Evolutionary conservation across 2,797 vertebrate species (phyloP).

Genomic region (Amazona ochrocephala): DNA sequence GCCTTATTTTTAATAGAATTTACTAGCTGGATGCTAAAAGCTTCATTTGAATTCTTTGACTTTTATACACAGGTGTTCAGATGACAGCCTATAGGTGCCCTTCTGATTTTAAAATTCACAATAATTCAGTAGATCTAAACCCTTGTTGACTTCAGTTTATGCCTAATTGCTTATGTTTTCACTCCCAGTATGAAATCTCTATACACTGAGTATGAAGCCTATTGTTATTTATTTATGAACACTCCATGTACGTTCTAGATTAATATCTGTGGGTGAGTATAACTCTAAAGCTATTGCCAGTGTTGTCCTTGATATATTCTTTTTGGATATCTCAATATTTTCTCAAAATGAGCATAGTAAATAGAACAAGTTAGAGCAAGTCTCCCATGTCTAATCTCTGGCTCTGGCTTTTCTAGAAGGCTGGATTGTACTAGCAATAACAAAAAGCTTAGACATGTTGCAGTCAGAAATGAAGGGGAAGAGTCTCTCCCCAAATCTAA

Average conservation of each 20-base stretch:
- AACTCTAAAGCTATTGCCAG: slow-evolving; percentile 10
- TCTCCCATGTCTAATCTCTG: background rate
- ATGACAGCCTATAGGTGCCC: background rate
- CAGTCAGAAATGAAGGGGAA: background rate
- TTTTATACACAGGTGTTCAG: background rate
- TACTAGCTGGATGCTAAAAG: background rate
- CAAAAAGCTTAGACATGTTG: background rate
- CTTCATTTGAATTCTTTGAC: background rate
- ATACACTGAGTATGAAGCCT: background rate
- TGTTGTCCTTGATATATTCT: background rate
- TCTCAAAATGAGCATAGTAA: slow-evolving; percentile 25
- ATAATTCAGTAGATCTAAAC: background rate
- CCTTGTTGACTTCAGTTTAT: background rate
- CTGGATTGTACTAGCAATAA: background rate
- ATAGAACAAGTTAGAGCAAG: slow-evolving; percentile 44
- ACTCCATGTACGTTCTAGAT: background rate
- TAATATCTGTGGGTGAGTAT: background rate
- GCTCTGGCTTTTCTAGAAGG: slow-evolving; percentile 11
- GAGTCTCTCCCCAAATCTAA: background rate
- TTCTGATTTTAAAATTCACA: slow-evolving; percentile 17
- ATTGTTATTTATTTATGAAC: slow-evolving; percentile 23
- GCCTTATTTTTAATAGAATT: background rate
- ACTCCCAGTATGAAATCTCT: background rate
- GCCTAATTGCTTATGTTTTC: background rate
- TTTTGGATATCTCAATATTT: slow-evolving; percentile 18